Percentiles rank a stretch among this genome's conserved stretches.
phyloP scores from a whole-genome alignment of 2,113 vertebrate genomes.

The Pedionomus torquatus region DNA sequence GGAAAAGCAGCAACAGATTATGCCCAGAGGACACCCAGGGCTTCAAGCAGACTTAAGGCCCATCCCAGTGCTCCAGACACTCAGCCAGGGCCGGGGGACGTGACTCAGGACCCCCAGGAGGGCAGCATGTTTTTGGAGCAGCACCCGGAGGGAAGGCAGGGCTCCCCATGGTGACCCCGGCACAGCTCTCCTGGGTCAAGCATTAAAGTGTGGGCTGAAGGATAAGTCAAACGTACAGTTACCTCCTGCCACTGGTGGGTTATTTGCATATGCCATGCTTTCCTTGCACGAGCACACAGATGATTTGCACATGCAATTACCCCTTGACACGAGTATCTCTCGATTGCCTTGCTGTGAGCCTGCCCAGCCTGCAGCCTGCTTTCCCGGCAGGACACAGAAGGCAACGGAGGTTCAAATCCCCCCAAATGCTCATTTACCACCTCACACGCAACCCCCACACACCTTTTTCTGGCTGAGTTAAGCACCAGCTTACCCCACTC shows the following conservation, averaged over 20 bases:
- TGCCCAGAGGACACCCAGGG: neutral
- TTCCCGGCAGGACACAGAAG: fast-evolving
- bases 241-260: neutral
- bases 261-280: neutral
- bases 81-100: no score
- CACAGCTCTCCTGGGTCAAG: neutral
- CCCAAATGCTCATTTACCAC: neutral
- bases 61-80: fast-evolving
- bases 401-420: neutral
- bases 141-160: neutral
- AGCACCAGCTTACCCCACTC: neutral
- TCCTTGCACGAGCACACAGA: fast-evolving
- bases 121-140: neutral
- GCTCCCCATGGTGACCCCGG: neutral
- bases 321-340: neutral
- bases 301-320: neutral
- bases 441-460: fast-evolving
- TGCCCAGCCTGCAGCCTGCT: neutral
- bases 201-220: neutral
- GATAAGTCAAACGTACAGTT: neutral
- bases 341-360: neutral
- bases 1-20: neutral
- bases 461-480: neutral
- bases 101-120: neutral
- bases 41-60: fast-evolving